Base-by-base conservation (phyloP, 2,888 invertebrate genomes). In the Pediacus dermestoides region DNA sequence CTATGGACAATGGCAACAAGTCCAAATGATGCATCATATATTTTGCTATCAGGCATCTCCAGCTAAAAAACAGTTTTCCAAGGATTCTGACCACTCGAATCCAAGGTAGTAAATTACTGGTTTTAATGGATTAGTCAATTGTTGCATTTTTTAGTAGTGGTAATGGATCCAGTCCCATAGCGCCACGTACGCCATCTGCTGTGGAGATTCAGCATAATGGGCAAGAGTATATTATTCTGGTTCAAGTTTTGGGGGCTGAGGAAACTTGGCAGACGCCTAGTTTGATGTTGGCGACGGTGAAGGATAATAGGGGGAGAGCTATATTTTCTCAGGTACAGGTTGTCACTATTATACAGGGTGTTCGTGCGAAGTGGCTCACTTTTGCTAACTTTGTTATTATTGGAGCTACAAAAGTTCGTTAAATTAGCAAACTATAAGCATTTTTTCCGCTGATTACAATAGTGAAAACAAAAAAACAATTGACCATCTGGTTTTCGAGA, bases 201-300 rank as follows among this genome's bases (percentile, higher is more conserved):
- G 69, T 70, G 2, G 68, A 70, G 42, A 58, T 70, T 16, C 60
- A 65, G 38, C 67, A 68, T 37, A 61, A 60, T 38, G 82, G 81
- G 33, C 76, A 77, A 41, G 74, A 74, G 1, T 84, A 88, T 60
- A 80, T 80, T 50, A 68, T 89, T 45, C 80, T 85, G 53, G 84
- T 89, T 4, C 79, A 85, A 60, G 81, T 88, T 15, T 69, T 89
- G 39, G 88, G 88, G 1, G 82, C 83, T 0, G 89, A 89, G 58
- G 88, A 89, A 64, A 89, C 88, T 0, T 89, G 89, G 88, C 84
- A 88, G 37, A 88, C 88, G 0, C 89, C 89, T 1, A 88, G 88
- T 44, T 72, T 89, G 37, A 70, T 89, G 38, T 73, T 87, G 52
- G 88, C 88, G 1, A 75, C 76, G 1, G 72, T 74, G 23, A 72